Evolutionary conservation across 1,140 invertebrate genomes (phyloP).

Genomic region (Anadara kagoshimensis): DNA sequence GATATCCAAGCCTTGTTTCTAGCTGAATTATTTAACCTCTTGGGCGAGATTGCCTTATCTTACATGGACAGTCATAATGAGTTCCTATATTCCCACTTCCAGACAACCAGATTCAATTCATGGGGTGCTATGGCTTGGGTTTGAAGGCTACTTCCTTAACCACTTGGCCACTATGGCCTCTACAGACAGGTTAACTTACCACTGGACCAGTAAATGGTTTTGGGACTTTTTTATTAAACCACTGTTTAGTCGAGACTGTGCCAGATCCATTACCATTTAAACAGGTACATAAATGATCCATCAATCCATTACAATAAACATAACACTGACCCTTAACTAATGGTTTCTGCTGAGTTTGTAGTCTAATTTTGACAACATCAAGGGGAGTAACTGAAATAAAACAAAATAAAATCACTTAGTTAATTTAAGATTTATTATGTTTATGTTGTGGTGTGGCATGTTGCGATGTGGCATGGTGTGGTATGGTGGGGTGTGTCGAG

Average conservation of each 20-base stretch:
- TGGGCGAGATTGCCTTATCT: too few relatives aligned
- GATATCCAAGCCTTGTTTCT: too few relatives aligned
- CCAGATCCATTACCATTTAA: constrained; percentile 69
- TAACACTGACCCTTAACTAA: constrained; percentile 90
- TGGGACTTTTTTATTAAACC: constrained; percentile 75
- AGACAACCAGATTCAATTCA: too few relatives aligned
- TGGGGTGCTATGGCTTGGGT: too few relatives aligned
- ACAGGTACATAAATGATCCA: constrained; percentile 99
- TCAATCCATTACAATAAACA: constrained; percentile 98
- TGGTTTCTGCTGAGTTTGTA: constrained; percentile 95
- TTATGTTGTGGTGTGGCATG: neutral
- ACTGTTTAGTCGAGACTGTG: constrained; percentile 30
- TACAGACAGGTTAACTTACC: constrained; percentile 77
- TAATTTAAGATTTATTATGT: neutral
- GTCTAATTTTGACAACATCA: constrained; percentile 98
- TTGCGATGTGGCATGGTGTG: too few relatives aligned
- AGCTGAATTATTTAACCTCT: too few relatives aligned
- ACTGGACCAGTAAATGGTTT: constrained; percentile 92
- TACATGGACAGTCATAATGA: too few relatives aligned
- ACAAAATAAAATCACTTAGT: constrained; percentile 68
- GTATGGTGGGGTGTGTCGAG: constrained; percentile 80
- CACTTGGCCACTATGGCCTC: neutral
- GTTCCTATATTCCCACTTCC: too few relatives aligned
- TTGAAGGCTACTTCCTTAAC: too few relatives aligned
- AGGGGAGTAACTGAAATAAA: constrained; percentile 92